phyloP scores from a whole-genome alignment of 2,113 vertebrate species.

The Phylloscopus trochiloides region DNA sequence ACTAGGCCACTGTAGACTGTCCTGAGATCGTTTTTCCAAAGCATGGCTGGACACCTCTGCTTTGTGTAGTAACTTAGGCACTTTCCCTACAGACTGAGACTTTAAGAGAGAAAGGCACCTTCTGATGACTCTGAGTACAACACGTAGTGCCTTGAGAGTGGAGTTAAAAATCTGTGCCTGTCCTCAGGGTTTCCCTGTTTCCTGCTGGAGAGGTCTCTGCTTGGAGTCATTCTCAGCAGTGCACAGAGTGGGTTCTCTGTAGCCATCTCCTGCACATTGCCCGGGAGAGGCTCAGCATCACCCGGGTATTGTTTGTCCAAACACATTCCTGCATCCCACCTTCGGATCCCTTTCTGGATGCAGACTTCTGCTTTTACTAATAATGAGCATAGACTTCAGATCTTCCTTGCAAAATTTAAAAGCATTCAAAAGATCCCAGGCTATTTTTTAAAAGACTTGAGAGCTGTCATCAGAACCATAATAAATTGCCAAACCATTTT shows the following conservation, averaged over 20 bases:
- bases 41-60: not conserved
- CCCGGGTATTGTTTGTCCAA: not conserved
- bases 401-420: not conserved
- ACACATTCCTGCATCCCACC: not conserved
- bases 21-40: not conserved
- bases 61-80: not conserved
- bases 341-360: not conserved
- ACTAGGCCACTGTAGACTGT: not conserved
- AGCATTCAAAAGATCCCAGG: not conserved
- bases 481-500: not conserved
- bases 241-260: not conserved
- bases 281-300: fast-evolving
- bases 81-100: not conserved
- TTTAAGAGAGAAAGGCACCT: not conserved
- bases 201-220: not conserved
- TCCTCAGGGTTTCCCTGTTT: not conserved
- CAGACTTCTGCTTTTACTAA: not conserved
- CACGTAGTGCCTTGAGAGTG: fast-evolving
- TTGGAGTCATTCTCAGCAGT: not conserved
- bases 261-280: not conserved
- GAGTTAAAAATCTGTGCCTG: not conserved
- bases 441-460: not conserved
- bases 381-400: not conserved
- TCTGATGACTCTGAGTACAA: not conserved
- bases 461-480: not conserved